Conservation (phyloP, 2,113 vertebrate species). For the Labeo catla region DNA sequence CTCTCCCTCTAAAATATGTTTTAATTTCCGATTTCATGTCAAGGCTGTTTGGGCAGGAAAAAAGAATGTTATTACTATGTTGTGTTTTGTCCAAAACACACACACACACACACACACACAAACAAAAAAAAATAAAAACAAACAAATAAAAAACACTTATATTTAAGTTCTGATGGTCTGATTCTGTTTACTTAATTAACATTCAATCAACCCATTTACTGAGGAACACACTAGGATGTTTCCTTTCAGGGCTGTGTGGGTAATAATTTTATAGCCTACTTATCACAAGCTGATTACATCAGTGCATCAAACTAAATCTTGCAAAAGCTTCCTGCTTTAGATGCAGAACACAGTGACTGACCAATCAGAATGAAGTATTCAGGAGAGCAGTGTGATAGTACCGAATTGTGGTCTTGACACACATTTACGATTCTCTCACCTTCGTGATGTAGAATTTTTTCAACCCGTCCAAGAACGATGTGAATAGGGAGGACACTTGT, state of each 20-base stretch:
- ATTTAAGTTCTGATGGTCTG: no score
- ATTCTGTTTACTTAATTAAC: no score
- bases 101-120: no score
- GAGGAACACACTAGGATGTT: background rate
- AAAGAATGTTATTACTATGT: no score
- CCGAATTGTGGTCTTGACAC: background rate
- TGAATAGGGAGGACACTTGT: slow-evolving; percentile 98
- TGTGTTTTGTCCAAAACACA: no score
- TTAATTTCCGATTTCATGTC: background rate
- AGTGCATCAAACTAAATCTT: background rate
- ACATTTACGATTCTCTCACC: slow-evolving; percentile 73
- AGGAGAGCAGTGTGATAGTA: background rate
- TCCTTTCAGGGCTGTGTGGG: background rate
- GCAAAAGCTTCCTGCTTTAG: background rate
- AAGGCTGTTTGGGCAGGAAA: background rate
- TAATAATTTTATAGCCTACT: no score
- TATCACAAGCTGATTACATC: background rate
- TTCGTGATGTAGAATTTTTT: slow-evolving; percentile 99
- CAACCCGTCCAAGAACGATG: slow-evolving; percentile 96
- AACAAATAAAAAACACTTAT: background rate
- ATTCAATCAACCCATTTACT: background rate
- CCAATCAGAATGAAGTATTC: background rate
- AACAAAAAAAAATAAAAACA: background rate
- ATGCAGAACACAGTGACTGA: background rate
- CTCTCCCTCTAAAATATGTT: background rate